Conservation (phyloP, 1,140 invertebrate species). For the Drosophila simulans region DNA sequence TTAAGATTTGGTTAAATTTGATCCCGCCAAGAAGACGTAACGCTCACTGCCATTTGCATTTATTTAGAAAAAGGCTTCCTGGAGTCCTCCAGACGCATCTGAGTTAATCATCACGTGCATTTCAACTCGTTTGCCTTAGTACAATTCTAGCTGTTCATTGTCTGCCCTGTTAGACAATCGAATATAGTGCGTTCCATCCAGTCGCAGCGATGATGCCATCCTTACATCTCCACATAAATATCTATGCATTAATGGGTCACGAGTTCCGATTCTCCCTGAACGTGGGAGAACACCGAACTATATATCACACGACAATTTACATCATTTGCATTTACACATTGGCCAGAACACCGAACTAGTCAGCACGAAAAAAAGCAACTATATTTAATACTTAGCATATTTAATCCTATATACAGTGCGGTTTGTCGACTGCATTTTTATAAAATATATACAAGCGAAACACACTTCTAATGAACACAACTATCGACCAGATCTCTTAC, state of each 20-base stretch:
- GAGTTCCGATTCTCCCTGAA: slow-evolving; percentile 72
- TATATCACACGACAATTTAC: slow-evolving; percentile 46
- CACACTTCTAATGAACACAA: slow-evolving; percentile 57
- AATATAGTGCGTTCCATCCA: slow-evolving; percentile 80
- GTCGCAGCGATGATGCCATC: slow-evolving; percentile 20
- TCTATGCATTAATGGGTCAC: slow-evolving; percentile 72
- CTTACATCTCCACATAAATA: slow-evolving; percentile 27
- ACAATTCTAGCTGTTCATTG: slow-evolving; percentile 78
- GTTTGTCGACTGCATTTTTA: slow-evolving; percentile 54
- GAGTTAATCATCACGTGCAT: slow-evolving; percentile 28
- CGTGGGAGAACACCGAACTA: slow-evolving; percentile 73
- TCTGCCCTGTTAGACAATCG: slow-evolving; percentile 83
- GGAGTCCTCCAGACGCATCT: slow-evolving; percentile 21
- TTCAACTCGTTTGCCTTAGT: slow-evolving; percentile 46
- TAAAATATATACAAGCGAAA: slow-evolving; percentile 58
- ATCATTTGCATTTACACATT: slow-evolving; percentile 64
- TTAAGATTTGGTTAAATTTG: slow-evolving; percentile 51
- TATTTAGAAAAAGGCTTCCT: slow-evolving; percentile 40
- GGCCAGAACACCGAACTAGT: slow-evolving; percentile 62
- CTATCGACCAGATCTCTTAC: background rate
- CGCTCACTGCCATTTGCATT: slow-evolving; percentile 64
- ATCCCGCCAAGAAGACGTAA: slow-evolving; percentile 72
- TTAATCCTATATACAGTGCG: slow-evolving; percentile 55
- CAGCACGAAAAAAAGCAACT: slow-evolving; percentile 47
- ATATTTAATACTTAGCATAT: slow-evolving; percentile 48